Base-by-base conservation (phyloP, 2,113 vertebrate species). In the Entelurus aequoreus region DNA sequence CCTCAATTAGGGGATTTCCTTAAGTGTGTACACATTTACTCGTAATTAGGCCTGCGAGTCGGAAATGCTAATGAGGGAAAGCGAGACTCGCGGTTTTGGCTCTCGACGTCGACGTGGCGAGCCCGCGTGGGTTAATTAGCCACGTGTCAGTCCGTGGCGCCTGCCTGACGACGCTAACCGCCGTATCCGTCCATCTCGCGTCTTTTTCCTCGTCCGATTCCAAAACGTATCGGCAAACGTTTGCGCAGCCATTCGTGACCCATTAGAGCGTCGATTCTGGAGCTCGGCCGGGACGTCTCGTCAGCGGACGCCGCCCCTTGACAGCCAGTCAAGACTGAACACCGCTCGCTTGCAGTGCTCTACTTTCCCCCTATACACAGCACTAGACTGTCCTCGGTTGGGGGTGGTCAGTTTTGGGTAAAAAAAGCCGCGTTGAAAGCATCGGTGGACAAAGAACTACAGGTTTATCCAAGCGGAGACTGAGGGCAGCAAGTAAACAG, bases 261-360 rank as follows among this genome's bases (percentile, higher is more conserved):
- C 91, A 91, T n/a, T n/a, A n/a, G n/a, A n/a, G n/a, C n/a, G n/a
- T n/a, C n/a, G 88, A 90, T 90, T 90, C 77, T 80, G 78, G 79
- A 90, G 87, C 86, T 75, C 74, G 78, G 84, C 80, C 86, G 83
- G 73, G 85, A 81, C 86, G 75, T 75, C 86, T 78, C 86, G 79
- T 85, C 81, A 86, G 83, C 62, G 66, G 79, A 74, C 76, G 69
- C 78, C 82, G n/a, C n/a, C n/a, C n/a, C n/a, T n/a, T 61, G 68
- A 82, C 78, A 80, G 79, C 63, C 76, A 80, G 75, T 68, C 63
- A 81, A 89, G 88, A 88, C 78, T 73, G 83, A 90, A 88, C 80
- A 83, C 81, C 73, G 74, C 38, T 8, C 38, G 4, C 42, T 11
- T 44, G 8, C 42, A 11, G 42, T 44, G 8, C 42, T 7, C 42